Conservation (phyloP, 2,797 vertebrate species). For the Cercopithecus petaurista region DNA sequence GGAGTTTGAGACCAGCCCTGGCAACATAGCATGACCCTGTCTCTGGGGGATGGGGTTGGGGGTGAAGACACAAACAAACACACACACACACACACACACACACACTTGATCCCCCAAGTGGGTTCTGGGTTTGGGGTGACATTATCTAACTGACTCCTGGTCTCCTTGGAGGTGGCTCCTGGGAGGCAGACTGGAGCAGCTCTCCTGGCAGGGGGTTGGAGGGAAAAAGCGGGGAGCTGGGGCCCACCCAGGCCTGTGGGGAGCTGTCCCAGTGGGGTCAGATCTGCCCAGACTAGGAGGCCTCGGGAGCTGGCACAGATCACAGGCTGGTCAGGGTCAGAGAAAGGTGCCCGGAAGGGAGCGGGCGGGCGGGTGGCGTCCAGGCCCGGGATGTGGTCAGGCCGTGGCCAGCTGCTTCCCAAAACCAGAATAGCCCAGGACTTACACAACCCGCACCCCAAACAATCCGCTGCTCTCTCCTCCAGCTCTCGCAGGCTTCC, state of each 20-base stretch:
- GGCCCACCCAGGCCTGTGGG: not conserved
- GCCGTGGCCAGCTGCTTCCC: conserved; percentile 83
- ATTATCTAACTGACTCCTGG: not conserved
- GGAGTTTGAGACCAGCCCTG: no score
- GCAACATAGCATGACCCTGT: no score
- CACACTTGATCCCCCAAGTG: not conserved
- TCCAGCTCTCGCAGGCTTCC: not conserved
- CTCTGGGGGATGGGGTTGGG: no score
- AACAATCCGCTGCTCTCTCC: conserved; percentile 27
- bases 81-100: not conserved
- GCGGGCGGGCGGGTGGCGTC: conserved; percentile 69
- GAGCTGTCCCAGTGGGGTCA: no score
- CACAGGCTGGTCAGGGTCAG: conserved; percentile 68
- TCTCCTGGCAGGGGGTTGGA: not conserved
- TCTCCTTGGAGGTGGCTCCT: not conserved
- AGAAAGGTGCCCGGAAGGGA: conserved; percentile 85
- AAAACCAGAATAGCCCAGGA: conserved; percentile 80
- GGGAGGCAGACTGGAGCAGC: no score
- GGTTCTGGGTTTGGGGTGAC: not conserved
- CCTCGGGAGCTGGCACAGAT: not conserved
- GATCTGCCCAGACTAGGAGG: not conserved
- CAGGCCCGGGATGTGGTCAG: conserved; percentile 86
- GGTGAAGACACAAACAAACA: no score
- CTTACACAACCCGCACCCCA: conserved; percentile 72
- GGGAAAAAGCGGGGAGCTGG: not conserved